Percentiles rank a stretch among this genome's conserved stretches.
Conservation (phyloP, 2,113 vertebrate genomes). For the Sinocyclocheilus maitianheensis region DNA sequence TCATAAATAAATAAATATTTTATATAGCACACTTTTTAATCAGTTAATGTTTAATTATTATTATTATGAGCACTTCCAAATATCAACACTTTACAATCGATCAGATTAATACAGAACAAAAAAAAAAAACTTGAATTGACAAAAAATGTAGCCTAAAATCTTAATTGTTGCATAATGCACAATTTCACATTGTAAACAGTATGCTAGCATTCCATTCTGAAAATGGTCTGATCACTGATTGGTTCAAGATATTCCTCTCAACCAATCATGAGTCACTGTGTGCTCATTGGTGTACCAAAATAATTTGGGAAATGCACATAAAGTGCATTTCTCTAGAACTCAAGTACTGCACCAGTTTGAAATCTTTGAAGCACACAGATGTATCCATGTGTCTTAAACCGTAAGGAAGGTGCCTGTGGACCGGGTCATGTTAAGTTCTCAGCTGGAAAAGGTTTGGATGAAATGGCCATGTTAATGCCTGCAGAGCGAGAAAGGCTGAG, state of each 20-base stretch:
- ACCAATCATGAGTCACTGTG: not conserved
- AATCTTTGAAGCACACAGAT: not conserved
- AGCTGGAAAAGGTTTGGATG: not conserved
- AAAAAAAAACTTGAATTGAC: no score
- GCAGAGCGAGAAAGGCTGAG: slow-evolving; percentile 50
- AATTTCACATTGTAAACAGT: not conserved
- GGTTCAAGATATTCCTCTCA: not conserved
- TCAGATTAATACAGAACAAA: not conserved
- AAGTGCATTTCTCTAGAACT: not conserved
- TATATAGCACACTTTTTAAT: no score
- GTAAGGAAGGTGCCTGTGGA: not conserved
- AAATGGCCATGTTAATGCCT: slow-evolving; percentile 35
- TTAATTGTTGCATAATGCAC: not conserved
- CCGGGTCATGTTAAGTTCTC: not conserved
- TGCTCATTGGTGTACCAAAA: not conserved
- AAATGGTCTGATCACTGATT: not conserved
- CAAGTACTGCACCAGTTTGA: not conserved
- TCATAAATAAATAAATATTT: no score
- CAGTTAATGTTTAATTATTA: no score
- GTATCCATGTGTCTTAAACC: not conserved
- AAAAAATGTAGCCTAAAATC: not conserved
- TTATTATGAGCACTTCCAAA: no score
- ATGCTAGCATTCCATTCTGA: not conserved
- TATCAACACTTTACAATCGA: not conserved
- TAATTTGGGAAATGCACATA: not conserved